A percentile compares a stretch with the other conserved stretches of the same genome.
Evolutionary conservation across 2,113 vertebrate genomes (phyloP).

Genomic region (Orientallactaga bullata): DNA sequence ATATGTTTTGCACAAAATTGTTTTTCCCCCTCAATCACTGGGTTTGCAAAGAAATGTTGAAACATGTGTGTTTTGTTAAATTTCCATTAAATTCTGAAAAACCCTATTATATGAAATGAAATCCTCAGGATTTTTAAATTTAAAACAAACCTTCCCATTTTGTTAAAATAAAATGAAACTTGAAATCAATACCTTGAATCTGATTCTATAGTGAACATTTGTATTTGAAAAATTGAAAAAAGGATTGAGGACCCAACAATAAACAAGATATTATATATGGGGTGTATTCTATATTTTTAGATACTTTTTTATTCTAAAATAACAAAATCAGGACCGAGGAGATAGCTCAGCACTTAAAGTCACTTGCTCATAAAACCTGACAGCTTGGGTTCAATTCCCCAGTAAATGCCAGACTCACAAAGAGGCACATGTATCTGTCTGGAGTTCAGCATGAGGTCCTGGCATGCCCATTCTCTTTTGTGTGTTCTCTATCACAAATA

Average conservation of each 20-base stretch:
- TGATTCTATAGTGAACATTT: neutral
- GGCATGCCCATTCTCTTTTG: too few relatives aligned
- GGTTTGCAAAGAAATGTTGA: conserved; percentile 1
- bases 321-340: neutral
- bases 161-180: conserved; percentile 41
- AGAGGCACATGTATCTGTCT: too few relatives aligned
- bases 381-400: too few relatives aligned
- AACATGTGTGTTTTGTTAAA: conserved; percentile 63
- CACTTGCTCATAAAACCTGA: too few relatives aligned
- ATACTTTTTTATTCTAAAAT: neutral
- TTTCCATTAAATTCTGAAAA: conserved; percentile 49
- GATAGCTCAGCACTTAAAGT: too few relatives aligned
- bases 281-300: neutral
- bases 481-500: too few relatives aligned
- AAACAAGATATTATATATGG: accelerated
- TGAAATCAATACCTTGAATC: neutral
- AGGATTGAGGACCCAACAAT: neutral
- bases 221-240: neutral
- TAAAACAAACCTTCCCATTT: conserved; percentile 39
- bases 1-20: neutral
- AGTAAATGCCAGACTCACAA: too few relatives aligned
- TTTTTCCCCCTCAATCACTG: conserved; percentile 24
- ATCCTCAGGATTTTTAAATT: conserved; percentile 32
- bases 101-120: conserved; percentile 46
- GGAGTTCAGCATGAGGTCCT: too few relatives aligned